These are phyloP conservation scores for Pachyrhynchus sulphureomaculatus DNA, from an alignment of 1,140 invertebrate species.

Conservation along the genomic window DNA sequence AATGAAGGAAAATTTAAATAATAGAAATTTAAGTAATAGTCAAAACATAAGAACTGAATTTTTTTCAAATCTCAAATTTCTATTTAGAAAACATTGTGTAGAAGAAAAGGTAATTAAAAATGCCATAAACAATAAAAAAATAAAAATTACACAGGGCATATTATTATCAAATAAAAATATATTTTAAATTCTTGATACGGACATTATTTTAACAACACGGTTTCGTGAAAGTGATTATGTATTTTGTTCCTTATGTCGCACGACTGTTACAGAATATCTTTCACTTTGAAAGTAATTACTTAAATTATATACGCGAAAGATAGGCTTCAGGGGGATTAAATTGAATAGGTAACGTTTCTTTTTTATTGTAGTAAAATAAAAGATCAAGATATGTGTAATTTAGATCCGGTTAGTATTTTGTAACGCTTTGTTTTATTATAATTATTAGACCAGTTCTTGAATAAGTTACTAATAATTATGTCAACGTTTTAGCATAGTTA, in stretches of 20 bases:
- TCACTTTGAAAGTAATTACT: constrained; percentile 38
- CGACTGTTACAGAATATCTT: constrained; percentile 36
- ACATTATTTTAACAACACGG: neutral
- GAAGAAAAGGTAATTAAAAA: no score
- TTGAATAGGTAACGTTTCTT: constrained; percentile 10
- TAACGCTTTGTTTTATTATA: constrained; percentile 1
- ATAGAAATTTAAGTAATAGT: no score
- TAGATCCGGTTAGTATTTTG: constrained; percentile 13
- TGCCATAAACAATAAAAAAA: no score
- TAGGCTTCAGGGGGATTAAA: constrained; percentile 7
- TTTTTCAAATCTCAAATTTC: no score
- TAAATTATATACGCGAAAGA: constrained; percentile 19
- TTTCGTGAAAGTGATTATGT: constrained; percentile 35
- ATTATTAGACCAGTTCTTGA: no score
- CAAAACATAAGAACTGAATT: no score
- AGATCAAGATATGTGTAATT: neutral
- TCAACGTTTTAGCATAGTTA: no score
- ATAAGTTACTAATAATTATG: no score
- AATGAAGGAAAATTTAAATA: no score
- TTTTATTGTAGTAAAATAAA: constrained; percentile 8
- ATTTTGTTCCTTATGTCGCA: constrained; percentile 22
- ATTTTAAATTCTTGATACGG: constrained; percentile 11
- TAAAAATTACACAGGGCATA: neutral
- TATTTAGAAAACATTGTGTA: no score
- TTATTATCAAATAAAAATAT: neutral